These are phyloP conservation scores for Drosophila truncata DNA, from an alignment of 1,140 invertebrate species.

Conservation along the genomic window DNA sequence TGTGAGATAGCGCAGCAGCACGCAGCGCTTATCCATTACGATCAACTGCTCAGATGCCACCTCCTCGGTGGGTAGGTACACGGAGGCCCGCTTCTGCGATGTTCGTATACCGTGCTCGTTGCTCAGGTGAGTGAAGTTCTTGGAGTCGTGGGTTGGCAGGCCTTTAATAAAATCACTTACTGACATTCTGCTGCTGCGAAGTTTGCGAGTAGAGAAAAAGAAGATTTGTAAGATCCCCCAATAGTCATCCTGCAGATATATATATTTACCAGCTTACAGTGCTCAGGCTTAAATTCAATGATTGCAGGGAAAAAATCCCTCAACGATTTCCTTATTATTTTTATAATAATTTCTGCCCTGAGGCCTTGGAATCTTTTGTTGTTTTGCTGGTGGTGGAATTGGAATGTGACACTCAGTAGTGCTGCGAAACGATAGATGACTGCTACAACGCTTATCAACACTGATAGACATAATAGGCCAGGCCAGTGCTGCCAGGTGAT, in stretches of 20 bases:
- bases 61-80: slow-evolving; percentile 96
- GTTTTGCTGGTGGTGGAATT: slow-evolving; percentile 36
- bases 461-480: background rate
- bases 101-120: slow-evolving; percentile 93
- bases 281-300: background rate
- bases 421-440: background rate
- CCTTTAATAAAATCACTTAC: slow-evolving; percentile 93
- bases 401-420: slow-evolving; percentile 37
- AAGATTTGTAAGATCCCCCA: background rate
- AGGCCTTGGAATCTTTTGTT: slow-evolving; percentile 28
- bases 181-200: slow-evolving; percentile 87
- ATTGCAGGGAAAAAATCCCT: background rate
- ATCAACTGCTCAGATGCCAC: slow-evolving; percentile 97
- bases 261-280: background rate
- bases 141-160: slow-evolving; percentile 95
- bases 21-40: slow-evolving; percentile 97
- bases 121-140: slow-evolving; percentile 96
- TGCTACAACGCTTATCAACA: slow-evolving; percentile 1
- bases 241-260: too few relatives aligned
- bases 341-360: slow-evolving; percentile 10
- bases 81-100: slow-evolving; percentile 93
- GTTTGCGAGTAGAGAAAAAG: background rate
- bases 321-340: background rate
- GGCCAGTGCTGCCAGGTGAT: background rate
- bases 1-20: slow-evolving; percentile 95